Evolutionary conservation across 2,888 invertebrate species (phyloP), one percentile per base, ranked within the genome.

Genomic region (Aphidoletes aphidimyza): DNA sequence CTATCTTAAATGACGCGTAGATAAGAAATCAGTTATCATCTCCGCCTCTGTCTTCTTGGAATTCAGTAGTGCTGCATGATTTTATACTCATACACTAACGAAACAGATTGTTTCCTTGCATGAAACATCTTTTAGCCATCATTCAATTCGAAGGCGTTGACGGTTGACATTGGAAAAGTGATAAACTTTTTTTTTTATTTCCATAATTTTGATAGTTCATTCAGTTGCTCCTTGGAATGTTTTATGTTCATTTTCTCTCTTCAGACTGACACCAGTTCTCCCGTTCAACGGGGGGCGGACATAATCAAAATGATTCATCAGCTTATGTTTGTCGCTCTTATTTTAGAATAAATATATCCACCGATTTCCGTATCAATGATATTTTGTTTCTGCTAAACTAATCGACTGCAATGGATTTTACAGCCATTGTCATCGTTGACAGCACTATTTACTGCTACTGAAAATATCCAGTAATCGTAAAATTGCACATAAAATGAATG

Each of bases 341-440:
- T 14, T 6, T 42, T 42, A 42, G 8, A 42, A 9, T 14, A 6
- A 42, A 42, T 42, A 42, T 6, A 42, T 42, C 14, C 42, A 14
- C 8, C 26, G 49, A 49, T 49, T 49, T 49, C 42, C 49, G 54
- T 54, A 54, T 54, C 54, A 54, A 22, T 69, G 17, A 69, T 69
- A n/a, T n/a, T n/a, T n/a, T n/a, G 14, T 69, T 69, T 69, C 6
- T 47, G 47, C 11, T 22, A 54, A 69, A 69, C 69, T 69, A 69
- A 69, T 69, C 69, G 69, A 69, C 30, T 69, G 69, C 26, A 69
- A 69, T 69, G 69, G 69, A 30, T 30, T 69, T 69, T 69, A 69
- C 69, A 34, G 69, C 34, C 69, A 69, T 1, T 69, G 34, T 69
- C 69, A 69, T 69, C 69, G 30, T 69, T 22, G 22, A 54, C 54